These are phyloP conservation scores for Tortrix viridana DNA, from an alignment of 2,888 invertebrate species.

Conservation along the genomic window DNA sequence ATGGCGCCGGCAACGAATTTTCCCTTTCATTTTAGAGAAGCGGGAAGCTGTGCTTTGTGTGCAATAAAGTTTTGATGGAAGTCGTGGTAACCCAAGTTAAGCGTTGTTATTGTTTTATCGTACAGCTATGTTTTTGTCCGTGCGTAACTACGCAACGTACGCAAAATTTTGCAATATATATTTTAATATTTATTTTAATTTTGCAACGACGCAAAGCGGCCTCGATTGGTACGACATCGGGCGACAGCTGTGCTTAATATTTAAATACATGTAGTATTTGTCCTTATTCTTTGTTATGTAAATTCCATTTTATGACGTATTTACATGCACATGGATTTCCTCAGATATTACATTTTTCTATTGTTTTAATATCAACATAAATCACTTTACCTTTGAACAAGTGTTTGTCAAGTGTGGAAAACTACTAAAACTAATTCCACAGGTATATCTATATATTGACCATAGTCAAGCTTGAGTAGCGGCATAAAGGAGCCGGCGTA, in stretches of 20 bases:
- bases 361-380: neutral
- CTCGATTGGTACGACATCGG: conserved; percentile 14
- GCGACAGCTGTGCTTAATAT: conserved; percentile 31
- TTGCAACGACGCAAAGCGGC: conserved; percentile 11
- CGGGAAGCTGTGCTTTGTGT: conserved; percentile 28
- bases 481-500: neutral
- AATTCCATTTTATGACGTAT: conserved; percentile 28
- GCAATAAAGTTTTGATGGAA: conserved; percentile 34
- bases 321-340: conserved; percentile 25
- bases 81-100: conserved; percentile 10
- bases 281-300: conserved; percentile 24
- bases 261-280: conserved; percentile 20
- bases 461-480: neutral
- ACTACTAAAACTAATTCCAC: neutral
- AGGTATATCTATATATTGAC: too few relatives aligned
- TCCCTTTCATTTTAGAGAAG: conserved; percentile 43
- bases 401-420: neutral
- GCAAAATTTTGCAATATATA: neutral
- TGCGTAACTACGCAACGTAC: neutral
- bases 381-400: neutral
- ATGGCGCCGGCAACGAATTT: conserved; percentile 59
- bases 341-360: neutral
- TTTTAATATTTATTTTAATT: conserved; percentile 16
- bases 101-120: conserved; percentile 15
- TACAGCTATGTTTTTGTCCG: neutral